A percentile compares a stretch with the other conserved stretches of the same genome.
phyloP scores from a whole-genome alignment of 2,888 invertebrate species.

The Tachina grossa region DNA sequence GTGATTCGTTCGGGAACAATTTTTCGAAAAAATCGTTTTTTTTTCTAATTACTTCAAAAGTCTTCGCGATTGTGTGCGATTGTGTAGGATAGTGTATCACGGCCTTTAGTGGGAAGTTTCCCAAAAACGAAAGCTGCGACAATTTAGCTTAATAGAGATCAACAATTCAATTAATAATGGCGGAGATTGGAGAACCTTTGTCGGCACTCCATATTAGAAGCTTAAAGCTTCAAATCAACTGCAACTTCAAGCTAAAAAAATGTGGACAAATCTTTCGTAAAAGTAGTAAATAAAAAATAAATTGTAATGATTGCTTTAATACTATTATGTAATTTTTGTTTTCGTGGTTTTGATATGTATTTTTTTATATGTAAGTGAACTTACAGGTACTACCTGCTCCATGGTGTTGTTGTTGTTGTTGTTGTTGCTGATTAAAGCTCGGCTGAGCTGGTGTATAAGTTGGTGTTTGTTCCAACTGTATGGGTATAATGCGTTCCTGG shows the following conservation, averaged over 20 bases:
- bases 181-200: neutral
- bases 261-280: neutral
- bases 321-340: slow-evolving; percentile 55
- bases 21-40: too few species aligned
- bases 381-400: slow-evolving; percentile 76
- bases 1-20: too few species aligned
- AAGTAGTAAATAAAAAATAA: neutral
- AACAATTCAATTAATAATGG: too few species aligned
- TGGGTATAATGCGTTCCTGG: slow-evolving; percentile 82
- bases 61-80: too few species aligned
- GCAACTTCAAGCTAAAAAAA: neutral
- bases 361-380: slow-evolving; percentile 56
- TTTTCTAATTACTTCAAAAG: too few species aligned
- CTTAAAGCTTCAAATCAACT: neutral
- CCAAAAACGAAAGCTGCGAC: too few species aligned
- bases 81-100: too few species aligned
- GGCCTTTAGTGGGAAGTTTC: too few species aligned
- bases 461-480: slow-evolving; percentile 81
- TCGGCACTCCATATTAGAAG: neutral
- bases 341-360: neutral
- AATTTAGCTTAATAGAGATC: neutral
- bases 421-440: slow-evolving; percentile 75
- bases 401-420: slow-evolving; percentile 71
- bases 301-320: neutral
- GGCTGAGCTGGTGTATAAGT: slow-evolving; percentile 80